These are phyloP conservation scores for Drosophila nebulosa DNA, from an alignment of 1,140 invertebrate species.

Conservation along the genomic window DNA sequence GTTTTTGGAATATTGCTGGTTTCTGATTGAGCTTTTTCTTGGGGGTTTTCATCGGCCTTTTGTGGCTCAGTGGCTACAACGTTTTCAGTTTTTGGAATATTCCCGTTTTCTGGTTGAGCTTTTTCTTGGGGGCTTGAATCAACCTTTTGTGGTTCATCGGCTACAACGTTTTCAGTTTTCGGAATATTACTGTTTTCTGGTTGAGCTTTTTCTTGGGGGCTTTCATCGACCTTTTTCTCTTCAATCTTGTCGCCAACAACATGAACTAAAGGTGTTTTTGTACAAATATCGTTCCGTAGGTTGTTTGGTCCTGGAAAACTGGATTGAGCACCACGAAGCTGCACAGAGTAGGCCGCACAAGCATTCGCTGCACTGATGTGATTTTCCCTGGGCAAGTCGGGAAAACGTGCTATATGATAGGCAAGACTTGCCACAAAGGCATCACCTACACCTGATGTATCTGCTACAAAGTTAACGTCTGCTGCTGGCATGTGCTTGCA, in stretches of 20 bases:
- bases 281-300: slow-evolving; percentile 16
- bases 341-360: slow-evolving; percentile 89
- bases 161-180: neutral
- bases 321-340: slow-evolving; percentile 90
- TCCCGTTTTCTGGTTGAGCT: too few relatives aligned
- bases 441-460: slow-evolving; percentile 95
- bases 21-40: too few relatives aligned
- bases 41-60: neutral
- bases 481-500: slow-evolving; percentile 83
- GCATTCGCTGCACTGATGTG: slow-evolving; percentile 87
- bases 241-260: slow-evolving; percentile 4
- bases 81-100: too few relatives aligned
- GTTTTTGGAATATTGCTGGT: too few relatives aligned
- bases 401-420: slow-evolving; percentile 86
- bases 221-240: neutral
- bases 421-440: slow-evolving; percentile 94
- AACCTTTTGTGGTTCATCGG: neutral
- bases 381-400: slow-evolving; percentile 84
- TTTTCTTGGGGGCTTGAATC: too few relatives aligned
- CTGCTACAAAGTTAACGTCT: slow-evolving; percentile 86
- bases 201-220: neutral
- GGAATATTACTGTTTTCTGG: too few relatives aligned
- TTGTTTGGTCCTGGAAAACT: slow-evolving; percentile 47
- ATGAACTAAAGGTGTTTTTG: slow-evolving; percentile 3
- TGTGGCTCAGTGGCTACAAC: too few relatives aligned